phyloP scores from a whole-genome alignment of 2,797 vertebrate species.

The Pipistrellus kuhlii region DNA sequence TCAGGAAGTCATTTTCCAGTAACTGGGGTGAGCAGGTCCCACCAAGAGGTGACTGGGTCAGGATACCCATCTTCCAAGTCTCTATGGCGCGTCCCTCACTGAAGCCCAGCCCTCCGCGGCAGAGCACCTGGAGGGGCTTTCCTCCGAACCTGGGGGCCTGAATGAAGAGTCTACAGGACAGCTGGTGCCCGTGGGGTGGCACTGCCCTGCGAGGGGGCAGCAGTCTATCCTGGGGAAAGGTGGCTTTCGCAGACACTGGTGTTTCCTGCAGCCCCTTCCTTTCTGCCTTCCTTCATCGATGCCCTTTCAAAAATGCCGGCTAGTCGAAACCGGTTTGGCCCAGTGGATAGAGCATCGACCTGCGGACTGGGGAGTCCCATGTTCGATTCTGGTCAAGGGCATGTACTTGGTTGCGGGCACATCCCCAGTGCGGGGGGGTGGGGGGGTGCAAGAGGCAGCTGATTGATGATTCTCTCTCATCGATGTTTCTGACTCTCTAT shows the following conservation, averaged over 20 bases:
- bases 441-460: too few relatives aligned
- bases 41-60: neutral
- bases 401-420: too few relatives aligned
- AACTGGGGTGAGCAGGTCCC: neutral
- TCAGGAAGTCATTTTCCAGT: neutral
- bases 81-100: rapidly evolving
- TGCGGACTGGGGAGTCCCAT: too few relatives aligned
- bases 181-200: rapidly evolving
- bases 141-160: neutral
- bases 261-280: neutral
- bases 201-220: neutral
- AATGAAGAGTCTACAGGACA: rapidly evolving
- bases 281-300: neutral
- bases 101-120: neutral
- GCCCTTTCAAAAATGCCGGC: too few relatives aligned
- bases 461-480: too few relatives aligned
- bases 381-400: too few relatives aligned
- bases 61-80: neutral
- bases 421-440: too few relatives aligned
- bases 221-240: neutral
- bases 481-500: too few relatives aligned
- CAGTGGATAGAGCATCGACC: too few relatives aligned
- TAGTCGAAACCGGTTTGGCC: too few relatives aligned
- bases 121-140: too few relatives aligned
- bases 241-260: neutral